phyloP scores from a whole-genome alignment of 2,888 invertebrate genomes.

The Bimastos eiseni region DNA sequence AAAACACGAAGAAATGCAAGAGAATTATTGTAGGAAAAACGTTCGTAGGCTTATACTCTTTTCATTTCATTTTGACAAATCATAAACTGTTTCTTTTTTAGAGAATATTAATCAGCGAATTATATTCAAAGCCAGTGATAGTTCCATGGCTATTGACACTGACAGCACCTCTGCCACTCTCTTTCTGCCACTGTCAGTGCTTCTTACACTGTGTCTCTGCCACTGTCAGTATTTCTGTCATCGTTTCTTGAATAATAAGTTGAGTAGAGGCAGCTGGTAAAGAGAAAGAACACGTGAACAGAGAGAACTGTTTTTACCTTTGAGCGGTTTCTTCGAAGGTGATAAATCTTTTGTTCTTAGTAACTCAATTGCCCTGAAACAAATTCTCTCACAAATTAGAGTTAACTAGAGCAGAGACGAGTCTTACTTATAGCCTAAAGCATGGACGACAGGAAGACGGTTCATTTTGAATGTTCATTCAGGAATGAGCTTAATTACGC shows the following conservation, averaged over 20 bases:
- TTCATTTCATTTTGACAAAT: not conserved
- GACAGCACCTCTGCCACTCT: not conserved
- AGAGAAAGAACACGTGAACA: too few species aligned
- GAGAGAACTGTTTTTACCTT: not conserved
- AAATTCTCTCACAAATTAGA: not conserved
- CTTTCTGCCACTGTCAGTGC: not conserved
- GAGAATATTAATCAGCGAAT: not conserved
- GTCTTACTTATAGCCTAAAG: too few species aligned
- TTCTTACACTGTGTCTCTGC: not conserved
- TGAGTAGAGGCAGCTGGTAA: not conserved
- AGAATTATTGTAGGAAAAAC: too few species aligned
- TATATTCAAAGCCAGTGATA: not conserved
- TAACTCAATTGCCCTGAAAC: slow-evolving; percentile 20
- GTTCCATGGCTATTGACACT: not conserved
- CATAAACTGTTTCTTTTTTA: not conserved
- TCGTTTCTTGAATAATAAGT: not conserved
- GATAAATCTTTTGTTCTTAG: not conserved
- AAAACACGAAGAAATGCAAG: too few species aligned
- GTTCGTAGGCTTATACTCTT: too few species aligned
- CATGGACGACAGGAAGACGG: not conserved
- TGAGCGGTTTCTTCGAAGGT: not conserved
- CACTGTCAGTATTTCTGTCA: not conserved
- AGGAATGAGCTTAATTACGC: not conserved
- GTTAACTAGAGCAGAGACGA: too few species aligned
- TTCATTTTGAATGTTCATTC: not conserved